These are phyloP conservation scores for Malurus alboscapulatus DNA, from an alignment of 2,113 vertebrate genomes.

Conservation along the genomic window DNA sequence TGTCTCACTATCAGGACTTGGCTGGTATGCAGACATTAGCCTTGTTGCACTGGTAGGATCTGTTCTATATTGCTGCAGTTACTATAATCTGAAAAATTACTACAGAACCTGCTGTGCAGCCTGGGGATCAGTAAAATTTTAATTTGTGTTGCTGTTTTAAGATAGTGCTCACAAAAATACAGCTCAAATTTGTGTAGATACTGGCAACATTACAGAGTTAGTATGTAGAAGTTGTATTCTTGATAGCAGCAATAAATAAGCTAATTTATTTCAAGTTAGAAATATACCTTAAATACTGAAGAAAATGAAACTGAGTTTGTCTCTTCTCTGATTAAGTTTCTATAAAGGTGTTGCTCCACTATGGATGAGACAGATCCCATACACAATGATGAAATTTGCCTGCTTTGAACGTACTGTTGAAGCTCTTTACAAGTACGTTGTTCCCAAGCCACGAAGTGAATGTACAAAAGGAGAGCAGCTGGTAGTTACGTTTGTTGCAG, in stretches of 20 bases:
- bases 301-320: background rate
- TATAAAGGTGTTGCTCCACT: conserved; percentile 96
- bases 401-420: conserved; percentile 99
- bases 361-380: conserved; percentile 99
- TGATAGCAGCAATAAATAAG: background rate
- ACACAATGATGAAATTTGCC: conserved; percentile 99
- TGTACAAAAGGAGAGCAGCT: conserved; percentile 92
- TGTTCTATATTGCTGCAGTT: background rate
- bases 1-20: conserved; percentile 70
- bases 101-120: background rate
- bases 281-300: background rate
- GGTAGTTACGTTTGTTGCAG: conserved; percentile 93
- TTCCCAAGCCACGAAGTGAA: conserved; percentile 94
- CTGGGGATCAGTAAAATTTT: background rate
- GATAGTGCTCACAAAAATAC: background rate
- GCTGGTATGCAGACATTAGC: conserved; percentile 79
- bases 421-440: conserved; percentile 89
- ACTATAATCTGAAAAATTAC: background rate
- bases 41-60: background rate
- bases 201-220: background rate
- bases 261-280: background rate
- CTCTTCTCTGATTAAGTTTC: conserved; percentile 78
- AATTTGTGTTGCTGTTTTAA: background rate
- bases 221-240: background rate
- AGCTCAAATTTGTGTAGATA: background rate